Base-by-base conservation (phyloP, 2,888 invertebrate genomes). In the Tetrapedia diversipes region DNA sequence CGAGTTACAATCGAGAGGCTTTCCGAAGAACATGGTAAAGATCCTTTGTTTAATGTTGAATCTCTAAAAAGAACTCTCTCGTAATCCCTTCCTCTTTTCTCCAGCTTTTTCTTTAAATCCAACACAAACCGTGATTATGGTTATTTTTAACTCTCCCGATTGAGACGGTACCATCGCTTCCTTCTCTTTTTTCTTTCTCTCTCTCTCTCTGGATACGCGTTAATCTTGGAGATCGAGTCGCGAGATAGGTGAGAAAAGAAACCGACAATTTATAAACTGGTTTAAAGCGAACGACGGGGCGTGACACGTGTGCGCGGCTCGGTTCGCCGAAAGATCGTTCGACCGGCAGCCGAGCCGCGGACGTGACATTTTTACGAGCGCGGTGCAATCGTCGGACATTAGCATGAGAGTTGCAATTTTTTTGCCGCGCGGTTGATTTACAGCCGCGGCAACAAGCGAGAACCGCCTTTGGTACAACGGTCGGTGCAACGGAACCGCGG, bases 311-410 rank as follows among this genome's bases (percentile, higher is more conserved):
- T 43, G n/a, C n/a, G 29, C 19, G 54, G 37, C 54, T 53, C 59
- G 37, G 34, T 59, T 32, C 59, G 65, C 51, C 14, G 61, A 66
- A 56, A 60, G 65, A 75, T 77, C 76, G n/a, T 66, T 63, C 67
- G 51, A 11, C 47, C 49, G 34, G 39, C n/a, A 32, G 47, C 16
- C 68, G 39, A 16, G 53, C 63, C 51, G 27, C 65, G 53, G 53
- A 45, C 27, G 41, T 54, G 76, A 76, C 63, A 67, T 68, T 80
- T 80, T 82, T 82, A 79, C 59, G 80, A 69, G 32, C 79, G 41
- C 47, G 54, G 32, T 22, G 78, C 70, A 63, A 83, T 73, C 72
- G 56, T 34, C 56, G 64, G 39, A 64, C 73, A 68, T 82, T 69
- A 71, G 59, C 65, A 65, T 64, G 56, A 57, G 53, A 45, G 29